Percentiles rank a stretch among this genome's conserved stretches.
Evolutionary conservation across 1,140 invertebrate species (phyloP).

Genomic region (Penaeus japonicus): DNA sequence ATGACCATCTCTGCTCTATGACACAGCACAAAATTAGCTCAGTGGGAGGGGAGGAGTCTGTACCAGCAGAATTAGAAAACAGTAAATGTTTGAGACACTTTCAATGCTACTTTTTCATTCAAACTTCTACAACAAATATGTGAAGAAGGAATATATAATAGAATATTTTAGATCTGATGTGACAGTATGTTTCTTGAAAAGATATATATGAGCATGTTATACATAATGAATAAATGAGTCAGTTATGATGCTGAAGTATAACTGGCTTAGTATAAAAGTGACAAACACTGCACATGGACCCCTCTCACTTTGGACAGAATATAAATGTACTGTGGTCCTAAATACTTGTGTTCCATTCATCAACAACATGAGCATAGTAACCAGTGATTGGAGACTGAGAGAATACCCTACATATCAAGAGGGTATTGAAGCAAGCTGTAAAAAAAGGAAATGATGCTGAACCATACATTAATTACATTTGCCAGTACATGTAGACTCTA

Average conservation of each 20-base stretch:
- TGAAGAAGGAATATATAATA: too few species aligned
- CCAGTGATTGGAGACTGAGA: constrained; percentile 14
- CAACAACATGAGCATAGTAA: constrained; percentile 28
- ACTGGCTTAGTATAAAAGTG: constrained; percentile 50
- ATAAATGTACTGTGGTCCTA: constrained; percentile 51
- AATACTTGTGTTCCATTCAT: constrained; percentile 36
- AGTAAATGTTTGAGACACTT: neutral
- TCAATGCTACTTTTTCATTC: neutral
- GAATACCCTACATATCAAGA: neutral
- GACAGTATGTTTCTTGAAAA: too few species aligned
- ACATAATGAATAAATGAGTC: constrained; percentile 23
- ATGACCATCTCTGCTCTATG: constrained; percentile 45
- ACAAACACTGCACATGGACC: constrained; percentile 49
- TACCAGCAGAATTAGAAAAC: constrained; percentile 34
- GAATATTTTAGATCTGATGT: too few species aligned
- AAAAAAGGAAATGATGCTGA: neutral
- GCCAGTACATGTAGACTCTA: constrained; percentile 17
- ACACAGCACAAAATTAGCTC: constrained; percentile 34
- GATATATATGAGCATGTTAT: constrained; percentile 40
- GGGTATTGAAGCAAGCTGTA: constrained; percentile 13
- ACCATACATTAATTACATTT: constrained; percentile 7
- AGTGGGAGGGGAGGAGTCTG: constrained; percentile 39
- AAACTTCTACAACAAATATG: neutral
- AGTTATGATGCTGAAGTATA: neutral
- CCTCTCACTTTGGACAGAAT: constrained; percentile 55